A percentile compares a stretch with the other conserved stretches of the same genome.
phyloP scores from a whole-genome alignment of 2,888 invertebrate species.

The Agapostemon virescens region DNA sequence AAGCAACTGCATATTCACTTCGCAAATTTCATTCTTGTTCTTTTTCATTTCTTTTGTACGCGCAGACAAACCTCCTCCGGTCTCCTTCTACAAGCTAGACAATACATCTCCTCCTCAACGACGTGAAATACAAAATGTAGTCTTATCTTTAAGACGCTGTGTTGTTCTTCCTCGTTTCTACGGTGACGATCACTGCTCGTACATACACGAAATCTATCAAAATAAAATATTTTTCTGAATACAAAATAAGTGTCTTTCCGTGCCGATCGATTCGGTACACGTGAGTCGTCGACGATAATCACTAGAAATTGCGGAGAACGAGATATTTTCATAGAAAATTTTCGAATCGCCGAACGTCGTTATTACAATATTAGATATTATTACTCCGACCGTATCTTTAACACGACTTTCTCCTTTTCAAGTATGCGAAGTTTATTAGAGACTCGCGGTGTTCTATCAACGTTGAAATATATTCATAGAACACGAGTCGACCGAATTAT shows the following conservation, averaged over 20 bases:
- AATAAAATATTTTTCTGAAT: constrained; percentile 59
- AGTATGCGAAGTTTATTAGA: neutral
- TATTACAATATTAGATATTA: too few species aligned
- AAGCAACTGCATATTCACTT: constrained; percentile 55
- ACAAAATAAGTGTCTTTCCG: constrained; percentile 52
- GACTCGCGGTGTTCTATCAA: neutral
- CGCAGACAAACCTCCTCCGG: constrained; percentile 15
- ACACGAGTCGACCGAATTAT: neutral
- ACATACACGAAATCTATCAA: constrained; percentile 47
- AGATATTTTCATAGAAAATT: constrained; percentile 4
- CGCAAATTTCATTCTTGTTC: constrained; percentile 24
- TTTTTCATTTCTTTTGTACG: constrained; percentile 30
- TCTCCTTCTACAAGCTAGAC: constrained; percentile 64
- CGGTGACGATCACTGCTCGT: constrained; percentile 45
- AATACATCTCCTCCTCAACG: constrained; percentile 65
- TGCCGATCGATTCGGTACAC: constrained; percentile 36
- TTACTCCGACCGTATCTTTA: neutral
- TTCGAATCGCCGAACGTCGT: neutral
- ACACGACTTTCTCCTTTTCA: neutral
- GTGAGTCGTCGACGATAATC: constrained; percentile 32
- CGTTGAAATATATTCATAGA: neutral
- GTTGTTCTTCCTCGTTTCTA: constrained; percentile 50
- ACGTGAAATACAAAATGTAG: constrained; percentile 71
- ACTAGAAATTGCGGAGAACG: constrained; percentile 17
- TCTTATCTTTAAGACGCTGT: constrained; percentile 59